These are phyloP conservation scores for Drosophila incognita DNA, from an alignment of 2,888 invertebrate species.

Conservation along the genomic window DNA sequence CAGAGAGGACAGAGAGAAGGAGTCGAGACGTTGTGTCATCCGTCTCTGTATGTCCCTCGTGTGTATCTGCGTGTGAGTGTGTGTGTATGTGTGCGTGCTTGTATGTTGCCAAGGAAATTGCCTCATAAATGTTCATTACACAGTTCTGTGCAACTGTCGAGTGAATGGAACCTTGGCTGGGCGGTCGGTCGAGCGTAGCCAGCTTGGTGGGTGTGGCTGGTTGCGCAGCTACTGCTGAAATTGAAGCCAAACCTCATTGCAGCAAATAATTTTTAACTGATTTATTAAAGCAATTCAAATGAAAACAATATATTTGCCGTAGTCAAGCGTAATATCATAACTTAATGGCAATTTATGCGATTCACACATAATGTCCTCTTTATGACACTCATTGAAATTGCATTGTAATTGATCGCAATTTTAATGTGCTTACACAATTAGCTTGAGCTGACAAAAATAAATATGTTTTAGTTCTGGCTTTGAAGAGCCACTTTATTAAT, in stretches of 20 bases:
- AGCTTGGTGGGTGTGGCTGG: slow-evolving; percentile 33
- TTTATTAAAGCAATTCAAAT: slow-evolving; percentile 58
- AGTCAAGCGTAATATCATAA: slow-evolving; percentile 22
- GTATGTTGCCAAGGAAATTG: slow-evolving; percentile 77
- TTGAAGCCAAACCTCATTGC: slow-evolving; percentile 48
- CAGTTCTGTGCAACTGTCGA: slow-evolving; percentile 68
- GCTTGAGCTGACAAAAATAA: background rate
- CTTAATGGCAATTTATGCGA: slow-evolving; percentile 37
- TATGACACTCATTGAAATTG: slow-evolving; percentile 10
- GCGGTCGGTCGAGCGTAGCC: slow-evolving; percentile 1
- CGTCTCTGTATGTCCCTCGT: slow-evolving; percentile 35
- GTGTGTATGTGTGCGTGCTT: slow-evolving; percentile 11
- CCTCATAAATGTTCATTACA: slow-evolving; percentile 80
- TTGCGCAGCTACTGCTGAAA: slow-evolving; percentile 13
- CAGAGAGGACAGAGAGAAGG: slow-evolving; percentile 9
- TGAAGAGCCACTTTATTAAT: background rate
- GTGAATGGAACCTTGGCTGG: slow-evolving; percentile 41
- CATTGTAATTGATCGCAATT: background rate
- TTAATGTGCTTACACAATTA: background rate
- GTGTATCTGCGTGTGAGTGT: slow-evolving; percentile 6
- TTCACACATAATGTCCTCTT: background rate
- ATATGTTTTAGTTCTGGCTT: background rate
- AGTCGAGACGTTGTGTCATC: slow-evolving; percentile 60
- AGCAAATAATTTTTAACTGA: slow-evolving; percentile 59
- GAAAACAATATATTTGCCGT: slow-evolving; percentile 40